Conservation (phyloP, 2,113 vertebrate species). For the Perca fluviatilis region DNA sequence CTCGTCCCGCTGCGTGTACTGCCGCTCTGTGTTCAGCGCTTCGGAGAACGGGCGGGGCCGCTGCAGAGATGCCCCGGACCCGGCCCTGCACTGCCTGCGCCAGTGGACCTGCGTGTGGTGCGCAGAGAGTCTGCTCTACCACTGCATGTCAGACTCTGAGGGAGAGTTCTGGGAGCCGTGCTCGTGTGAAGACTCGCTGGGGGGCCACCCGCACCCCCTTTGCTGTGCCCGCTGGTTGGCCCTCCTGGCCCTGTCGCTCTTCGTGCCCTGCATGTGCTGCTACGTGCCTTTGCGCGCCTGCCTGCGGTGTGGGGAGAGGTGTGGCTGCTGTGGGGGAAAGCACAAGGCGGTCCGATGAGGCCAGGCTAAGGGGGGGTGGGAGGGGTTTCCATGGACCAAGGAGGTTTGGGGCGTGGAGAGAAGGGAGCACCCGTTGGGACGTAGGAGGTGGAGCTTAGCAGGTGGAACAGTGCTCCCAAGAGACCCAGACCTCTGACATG, state of each 20-base stretch:
- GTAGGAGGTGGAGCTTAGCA: conserved; percentile 31
- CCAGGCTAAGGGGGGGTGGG: conserved; percentile 58
- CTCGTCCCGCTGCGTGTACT: conserved; percentile 92
- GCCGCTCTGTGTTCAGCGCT: conserved; percentile 91
- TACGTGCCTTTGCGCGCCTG: conserved; percentile 93
- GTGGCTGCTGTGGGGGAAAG: conserved; percentile 92
- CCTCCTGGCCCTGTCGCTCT: conserved; percentile 89
- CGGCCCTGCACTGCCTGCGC: conserved; percentile 89
- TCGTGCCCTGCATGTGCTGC: conserved; percentile 97
- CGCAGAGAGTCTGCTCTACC: conserved; percentile 94
- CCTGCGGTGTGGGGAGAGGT: conserved; percentile 92
- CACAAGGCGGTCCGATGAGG: conserved; percentile 94
- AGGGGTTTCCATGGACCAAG: conserved; percentile 47
- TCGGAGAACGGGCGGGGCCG: conserved; percentile 91
- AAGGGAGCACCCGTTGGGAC: conserved; percentile 41
- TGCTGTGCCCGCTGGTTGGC: conserved; percentile 93
- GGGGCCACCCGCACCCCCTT: conserved; percentile 86
- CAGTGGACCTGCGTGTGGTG: conserved; percentile 96
- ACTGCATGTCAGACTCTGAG: conserved; percentile 96
- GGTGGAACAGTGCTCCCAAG: conserved; percentile 49
- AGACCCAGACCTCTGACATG: conserved; percentile 60
- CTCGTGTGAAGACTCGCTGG: conserved; percentile 91
- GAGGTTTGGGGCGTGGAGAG: conserved; percentile 50
- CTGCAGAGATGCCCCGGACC: conserved; percentile 93
- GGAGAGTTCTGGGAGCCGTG: conserved; percentile 96